phyloP scores from a whole-genome alignment of 2,113 vertebrate genomes.

The Chionomys nivalis region DNA sequence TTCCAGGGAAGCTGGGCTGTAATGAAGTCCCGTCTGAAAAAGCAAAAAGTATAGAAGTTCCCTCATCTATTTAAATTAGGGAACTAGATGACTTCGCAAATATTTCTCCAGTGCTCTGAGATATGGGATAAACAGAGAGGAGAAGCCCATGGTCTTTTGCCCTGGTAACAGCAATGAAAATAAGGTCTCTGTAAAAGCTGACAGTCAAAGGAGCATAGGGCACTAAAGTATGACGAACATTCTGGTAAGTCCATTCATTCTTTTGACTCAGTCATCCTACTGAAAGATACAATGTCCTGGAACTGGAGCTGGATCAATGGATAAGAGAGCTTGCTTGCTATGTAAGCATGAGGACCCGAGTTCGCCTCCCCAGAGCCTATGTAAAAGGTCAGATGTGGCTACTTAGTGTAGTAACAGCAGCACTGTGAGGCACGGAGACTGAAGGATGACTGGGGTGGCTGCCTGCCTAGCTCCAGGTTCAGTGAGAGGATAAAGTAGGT shows the following conservation, averaged over 20 bases:
- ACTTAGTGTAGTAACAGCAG: background rate
- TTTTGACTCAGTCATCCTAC: constrained; percentile 31
- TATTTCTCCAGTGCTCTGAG: background rate
- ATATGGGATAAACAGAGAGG: background rate
- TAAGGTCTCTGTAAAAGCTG: constrained; percentile 49
- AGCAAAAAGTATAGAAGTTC: background rate
- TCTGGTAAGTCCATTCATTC: constrained; percentile 46
- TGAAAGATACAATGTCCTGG: background rate
- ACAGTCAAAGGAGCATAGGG: background rate
- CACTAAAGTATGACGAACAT: constrained; percentile 3
- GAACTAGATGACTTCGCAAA: background rate
- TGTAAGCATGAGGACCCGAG: background rate
- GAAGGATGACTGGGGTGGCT: background rate
- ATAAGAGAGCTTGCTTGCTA: background rate
- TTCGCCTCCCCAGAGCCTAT: background rate
- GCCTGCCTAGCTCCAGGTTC: background rate
- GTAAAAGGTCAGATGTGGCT: background rate
- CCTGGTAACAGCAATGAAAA: background rate
- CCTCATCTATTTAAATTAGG: background rate
- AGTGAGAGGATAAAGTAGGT: background rate
- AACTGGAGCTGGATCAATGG: background rate
- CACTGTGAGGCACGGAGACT: background rate
- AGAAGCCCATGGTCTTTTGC: background rate
- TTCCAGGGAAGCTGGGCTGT: background rate
- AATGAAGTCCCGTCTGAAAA: background rate